Percentiles rank a stretch among this genome's conserved stretches.
Conservation (phyloP, 1,140 invertebrate species). For the Drosophila takahashii region DNA sequence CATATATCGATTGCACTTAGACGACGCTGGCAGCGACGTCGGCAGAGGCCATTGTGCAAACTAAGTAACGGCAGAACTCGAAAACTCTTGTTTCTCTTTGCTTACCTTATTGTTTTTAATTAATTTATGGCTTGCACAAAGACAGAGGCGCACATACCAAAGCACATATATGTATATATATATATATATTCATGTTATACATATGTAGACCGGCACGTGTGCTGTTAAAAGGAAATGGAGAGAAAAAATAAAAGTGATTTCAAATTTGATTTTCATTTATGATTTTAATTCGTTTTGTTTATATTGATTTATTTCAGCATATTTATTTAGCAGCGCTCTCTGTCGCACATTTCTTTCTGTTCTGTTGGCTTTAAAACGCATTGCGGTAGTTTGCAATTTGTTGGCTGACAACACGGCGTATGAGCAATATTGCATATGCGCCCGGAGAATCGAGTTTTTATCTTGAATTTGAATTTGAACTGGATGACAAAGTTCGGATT, state of each 20-base stretch:
- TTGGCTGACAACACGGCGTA: conserved; percentile 9
- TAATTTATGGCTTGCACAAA: conserved; percentile 41
- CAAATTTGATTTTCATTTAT: conserved; percentile 57
- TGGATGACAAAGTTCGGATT: no score
- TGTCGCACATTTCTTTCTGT: neutral
- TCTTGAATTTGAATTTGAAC: neutral
- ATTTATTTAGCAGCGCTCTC: conserved; percentile 22
- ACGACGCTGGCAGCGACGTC: neutral
- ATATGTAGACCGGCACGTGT: neutral
- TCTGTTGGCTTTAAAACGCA: neutral
- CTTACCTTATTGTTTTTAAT: conserved; percentile 48
- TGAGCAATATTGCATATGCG: conserved; percentile 39
- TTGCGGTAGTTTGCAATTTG: neutral
- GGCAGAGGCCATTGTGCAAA: conserved; percentile 50
- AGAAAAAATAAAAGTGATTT: conserved; percentile 32
- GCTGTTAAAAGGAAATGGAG: conserved; percentile 3
- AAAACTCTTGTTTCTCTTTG: conserved; percentile 26
- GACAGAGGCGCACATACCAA: neutral
- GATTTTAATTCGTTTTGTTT: conserved; percentile 51
- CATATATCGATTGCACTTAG: conserved; percentile 55
- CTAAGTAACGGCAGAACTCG: conserved; percentile 31
- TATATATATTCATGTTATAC: neutral
- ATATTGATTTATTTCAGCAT: conserved; percentile 47
- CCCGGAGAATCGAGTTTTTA: conserved; percentile 3
- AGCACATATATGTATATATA: no score